These are phyloP conservation scores for Zelleria hepariella DNA, from an alignment of 2,888 invertebrate species.

Conservation along the genomic window DNA sequence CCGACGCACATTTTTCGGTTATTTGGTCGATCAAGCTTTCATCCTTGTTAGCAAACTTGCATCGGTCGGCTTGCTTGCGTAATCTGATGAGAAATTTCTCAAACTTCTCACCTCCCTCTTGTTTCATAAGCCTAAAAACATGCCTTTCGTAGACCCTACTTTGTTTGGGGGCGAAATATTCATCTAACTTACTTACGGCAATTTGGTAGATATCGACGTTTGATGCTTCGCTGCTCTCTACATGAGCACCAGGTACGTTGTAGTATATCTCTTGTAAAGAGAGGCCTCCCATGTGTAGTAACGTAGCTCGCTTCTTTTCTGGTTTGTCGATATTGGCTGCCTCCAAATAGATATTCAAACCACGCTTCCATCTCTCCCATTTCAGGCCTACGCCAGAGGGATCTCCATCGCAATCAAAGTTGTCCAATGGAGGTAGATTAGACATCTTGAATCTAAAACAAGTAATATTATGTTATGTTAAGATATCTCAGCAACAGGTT, in stretches of 20 bases:
- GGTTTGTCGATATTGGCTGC: neutral
- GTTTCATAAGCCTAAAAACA: slow-evolving; percentile 5
- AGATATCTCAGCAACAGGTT: neutral
- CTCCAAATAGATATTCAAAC: neutral
- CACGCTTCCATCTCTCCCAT: slow-evolving; percentile 7
- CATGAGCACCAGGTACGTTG: slow-evolving; percentile 5
- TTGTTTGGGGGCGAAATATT: slow-evolving; percentile 3
- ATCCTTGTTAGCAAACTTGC: neutral
- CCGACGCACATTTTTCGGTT: slow-evolving; percentile 5
- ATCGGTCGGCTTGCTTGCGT: neutral
- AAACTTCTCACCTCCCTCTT: slow-evolving; percentile 4
- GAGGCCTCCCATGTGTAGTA: slow-evolving; percentile 2
- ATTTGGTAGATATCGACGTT: neutral
- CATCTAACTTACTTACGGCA: slow-evolving; percentile 1
- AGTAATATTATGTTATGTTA: neutral
- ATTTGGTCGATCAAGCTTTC: slow-evolving; percentile 3
- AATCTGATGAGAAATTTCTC: neutral
- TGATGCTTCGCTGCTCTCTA: neutral
- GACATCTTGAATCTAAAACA: neutral
- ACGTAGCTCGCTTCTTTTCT: neutral
- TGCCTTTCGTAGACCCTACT: slow-evolving; percentile 5
- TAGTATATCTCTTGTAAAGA: slow-evolving; percentile 3
- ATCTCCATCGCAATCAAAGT: slow-evolving; percentile 5
- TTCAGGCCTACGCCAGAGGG: neutral
- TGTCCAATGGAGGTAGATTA: neutral